Base-by-base conservation (phyloP, 2,888 invertebrate genomes). In the Drosophila nr. perissopoda region DNA sequence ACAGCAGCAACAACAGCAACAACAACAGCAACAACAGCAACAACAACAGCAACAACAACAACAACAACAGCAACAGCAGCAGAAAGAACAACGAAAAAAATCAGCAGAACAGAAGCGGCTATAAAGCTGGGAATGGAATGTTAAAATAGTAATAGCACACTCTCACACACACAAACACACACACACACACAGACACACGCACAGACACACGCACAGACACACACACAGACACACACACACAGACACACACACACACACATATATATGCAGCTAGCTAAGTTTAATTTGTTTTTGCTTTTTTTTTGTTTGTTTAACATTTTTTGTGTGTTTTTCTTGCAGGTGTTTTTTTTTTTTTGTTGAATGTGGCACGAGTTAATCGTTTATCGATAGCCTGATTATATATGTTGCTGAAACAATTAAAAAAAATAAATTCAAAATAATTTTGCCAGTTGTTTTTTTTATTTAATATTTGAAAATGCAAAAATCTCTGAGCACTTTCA, bases 111-210 rank as follows among this genome's bases (percentile, higher is more conserved):
- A 60, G 36, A 59, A 70, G 69, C 21, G 52, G 64, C 73, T 42
- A 71, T 60, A 61, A 64, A 72, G 60, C 29, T 63, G 57, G 58
- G 52, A 59, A 65, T 49, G 63, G 61, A 79, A 76, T 76, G 74
- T 56, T 62, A 16, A 65, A 74, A 69, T 53, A 65, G 65, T 77
- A 52, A 67, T 67, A 52, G 31, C 59, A 36, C 25, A 54, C 51
- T 48, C 48, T 54, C 0, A 53, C 31, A 60, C 16, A 40, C 40
- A 54, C 16, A 58, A 2, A 29, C 4, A n/a, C 11, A n/a, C 0
- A 13, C 4, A 34, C 13, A 34, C 11, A 4, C 11, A 4, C 1
- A 11, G 1, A 33, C 1, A 33, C 0, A 33, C 1, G 4, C 4
- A 13, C 0, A 11, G 4, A 33, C 4, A 33, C 8, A 31, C 1